Base-by-base conservation (phyloP, 2,113 vertebrate species). In the Mustela lutreola region DNA sequence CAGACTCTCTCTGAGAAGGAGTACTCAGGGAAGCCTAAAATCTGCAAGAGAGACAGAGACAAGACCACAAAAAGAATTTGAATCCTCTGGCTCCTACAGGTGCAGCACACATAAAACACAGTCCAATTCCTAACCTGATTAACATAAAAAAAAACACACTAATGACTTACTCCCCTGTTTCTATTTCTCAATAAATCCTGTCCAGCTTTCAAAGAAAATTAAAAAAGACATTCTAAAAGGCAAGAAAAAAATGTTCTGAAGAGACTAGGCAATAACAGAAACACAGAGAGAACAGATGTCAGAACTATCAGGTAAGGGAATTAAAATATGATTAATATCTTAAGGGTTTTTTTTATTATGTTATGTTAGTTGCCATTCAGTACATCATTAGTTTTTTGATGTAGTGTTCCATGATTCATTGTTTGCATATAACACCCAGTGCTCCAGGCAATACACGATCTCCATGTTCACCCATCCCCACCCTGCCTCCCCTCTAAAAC, bases 241-340 rank as follows among this genome's bases (percentile, higher is more conserved):
- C 53, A 94, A 92, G 24, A 67, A 71, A 83, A 70, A 63, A 28
- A 24, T 53, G 3, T 42, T 71, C 42, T 50, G 26, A 88, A 78
- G 39, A 76, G 67, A 75, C 16, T 48, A 45, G n/a, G 31, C 8
- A 83, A 93, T 88, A 50, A 36, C 36, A 94, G 19, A 85, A 83
- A 7, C n/a, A 92, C 48, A 80, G 18, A 82, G 90, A 58, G 39
- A 22, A 88, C 21, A 85, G 12, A 93, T 42, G 11, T 58, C 83
- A 15, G 7, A 45, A 94, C 36, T 58, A 71, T 65, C 42, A 88
- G 42, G 73, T 6, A 86, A 11, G 4, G 10, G 53, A 71, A 71
- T 94, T 91, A 82, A 94, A 90, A 93, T 90, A 48, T 36, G 58
- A 80, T 63, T 50, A 63, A 67, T 92, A 79, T 71, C 14, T 79